These are phyloP conservation scores for Panagrolaimus sp. DNA, from an alignment of 1,140 invertebrate genomes.

Conservation along the genomic window DNA sequence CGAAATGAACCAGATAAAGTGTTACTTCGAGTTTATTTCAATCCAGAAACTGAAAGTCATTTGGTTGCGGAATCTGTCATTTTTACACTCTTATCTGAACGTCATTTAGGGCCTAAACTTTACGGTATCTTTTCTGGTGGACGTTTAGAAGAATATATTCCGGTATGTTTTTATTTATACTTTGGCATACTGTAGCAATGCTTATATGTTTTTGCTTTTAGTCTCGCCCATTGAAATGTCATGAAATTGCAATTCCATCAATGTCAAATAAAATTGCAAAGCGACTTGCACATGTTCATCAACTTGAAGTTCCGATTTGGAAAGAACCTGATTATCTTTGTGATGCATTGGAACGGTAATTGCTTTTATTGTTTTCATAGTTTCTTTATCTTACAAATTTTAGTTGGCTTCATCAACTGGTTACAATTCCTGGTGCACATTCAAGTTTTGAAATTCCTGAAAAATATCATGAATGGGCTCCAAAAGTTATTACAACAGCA, in stretches of 20 bases:
- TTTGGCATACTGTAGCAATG: conserved; percentile 17
- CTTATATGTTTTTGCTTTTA: conserved; percentile 10
- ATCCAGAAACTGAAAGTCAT: conserved; percentile 25
- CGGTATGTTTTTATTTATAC: conserved; percentile 52
- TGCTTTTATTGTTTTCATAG: neutral
- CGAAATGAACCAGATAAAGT: conserved; percentile 17
- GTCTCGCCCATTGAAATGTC: conserved; percentile 26
- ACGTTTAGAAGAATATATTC: conserved; percentile 89
- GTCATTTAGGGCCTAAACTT: conserved; percentile 81
- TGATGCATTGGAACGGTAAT: conserved; percentile 22
- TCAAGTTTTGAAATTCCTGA: conserved; percentile 14
- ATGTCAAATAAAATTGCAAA: conserved; percentile 34
- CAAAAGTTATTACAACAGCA: conserved; percentile 23
- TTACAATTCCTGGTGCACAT: conserved; percentile 8
- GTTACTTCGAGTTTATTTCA: conserved; percentile 23
- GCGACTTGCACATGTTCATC: conserved; percentile 40
- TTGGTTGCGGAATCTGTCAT: conserved; percentile 44
- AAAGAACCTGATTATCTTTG: conserved; percentile 41
- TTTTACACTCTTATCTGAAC: conserved; percentile 65
- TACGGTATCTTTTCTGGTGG: conserved; percentile 90
- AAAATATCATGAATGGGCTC: conserved; percentile 25
- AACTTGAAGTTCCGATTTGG: conserved; percentile 44
- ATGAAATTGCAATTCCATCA: conserved; percentile 14
- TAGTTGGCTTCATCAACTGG: conserved; percentile 23
- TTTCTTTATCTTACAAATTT: conserved; percentile 8